phyloP scores from a whole-genome alignment of 2,888 invertebrate genomes.

The Tipula unca region DNA sequence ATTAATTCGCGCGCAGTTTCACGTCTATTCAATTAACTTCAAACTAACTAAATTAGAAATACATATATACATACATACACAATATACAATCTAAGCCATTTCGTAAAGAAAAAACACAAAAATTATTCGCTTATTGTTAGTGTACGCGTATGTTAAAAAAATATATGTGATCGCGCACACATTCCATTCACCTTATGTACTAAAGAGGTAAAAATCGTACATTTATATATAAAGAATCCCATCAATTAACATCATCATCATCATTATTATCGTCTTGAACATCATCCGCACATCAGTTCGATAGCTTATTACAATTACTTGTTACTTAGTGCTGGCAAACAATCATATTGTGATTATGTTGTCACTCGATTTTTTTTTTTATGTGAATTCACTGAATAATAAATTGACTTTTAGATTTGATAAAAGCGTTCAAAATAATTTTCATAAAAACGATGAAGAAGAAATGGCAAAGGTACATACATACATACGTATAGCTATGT shows the following conservation, averaged over 20 bases:
- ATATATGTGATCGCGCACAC: neutral
- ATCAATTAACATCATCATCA: neutral
- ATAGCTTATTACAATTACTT: neutral
- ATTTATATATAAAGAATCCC: neutral
- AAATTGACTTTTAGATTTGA: neutral
- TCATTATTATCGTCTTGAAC: neutral
- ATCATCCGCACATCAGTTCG: neutral
- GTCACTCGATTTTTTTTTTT: neutral
- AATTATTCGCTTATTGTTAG: too few relatives aligned
- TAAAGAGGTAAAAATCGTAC: too few relatives aligned
- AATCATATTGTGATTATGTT: neutral
- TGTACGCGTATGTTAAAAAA: neutral
- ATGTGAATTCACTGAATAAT: neutral
- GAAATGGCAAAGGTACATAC: neutral
- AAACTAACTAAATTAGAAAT: neutral
- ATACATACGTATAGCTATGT: neutral
- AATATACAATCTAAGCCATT: too few relatives aligned
- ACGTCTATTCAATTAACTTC: neutral
- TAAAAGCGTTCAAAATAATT: neutral
- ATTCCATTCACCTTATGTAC: neutral
- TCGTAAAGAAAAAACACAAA: neutral
- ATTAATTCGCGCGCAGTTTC: neutral
- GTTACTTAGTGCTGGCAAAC: neutral
- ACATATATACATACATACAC: too few relatives aligned
- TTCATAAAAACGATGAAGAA: neutral